These are phyloP conservation scores for Heliconius melpomene DNA, from an alignment of 1,140 invertebrate species.

Conservation along the genomic window DNA sequence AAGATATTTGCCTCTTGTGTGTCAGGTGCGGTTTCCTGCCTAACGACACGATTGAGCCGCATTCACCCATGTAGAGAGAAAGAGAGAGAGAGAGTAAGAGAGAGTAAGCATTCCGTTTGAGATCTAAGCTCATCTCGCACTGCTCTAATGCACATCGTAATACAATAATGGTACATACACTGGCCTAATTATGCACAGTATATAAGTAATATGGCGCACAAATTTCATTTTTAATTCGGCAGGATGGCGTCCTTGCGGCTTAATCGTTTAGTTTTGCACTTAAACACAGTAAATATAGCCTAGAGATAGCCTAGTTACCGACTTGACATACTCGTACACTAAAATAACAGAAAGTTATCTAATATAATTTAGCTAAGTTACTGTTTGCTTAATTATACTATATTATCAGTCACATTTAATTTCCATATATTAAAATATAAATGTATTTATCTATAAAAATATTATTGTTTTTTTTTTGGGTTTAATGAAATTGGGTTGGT, in stretches of 20 bases:
- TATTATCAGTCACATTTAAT: background rate
- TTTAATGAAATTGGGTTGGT: no score
- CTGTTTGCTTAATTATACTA: background rate
- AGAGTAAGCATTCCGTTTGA: constrained; percentile 69
- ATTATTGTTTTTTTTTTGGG: background rate
- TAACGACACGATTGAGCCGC: constrained; percentile 77
- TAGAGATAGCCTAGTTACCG: background rate
- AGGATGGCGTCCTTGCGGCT: constrained; percentile 40
- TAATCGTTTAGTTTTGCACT: constrained; percentile 44
- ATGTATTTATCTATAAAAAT: background rate
- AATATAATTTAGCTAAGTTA: background rate
- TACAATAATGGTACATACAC: constrained; percentile 38
- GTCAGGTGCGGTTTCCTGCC: constrained; percentile 79
- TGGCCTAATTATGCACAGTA: constrained; percentile 23
- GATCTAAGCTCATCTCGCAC: constrained; percentile 42
- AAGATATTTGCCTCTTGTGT: constrained; percentile 46
- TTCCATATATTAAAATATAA: background rate
- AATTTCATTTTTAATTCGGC: background rate
- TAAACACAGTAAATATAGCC: background rate
- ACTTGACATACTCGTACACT: background rate
- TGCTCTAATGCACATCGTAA: constrained; percentile 34
- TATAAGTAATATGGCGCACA: constrained; percentile 17
- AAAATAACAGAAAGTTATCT: background rate
- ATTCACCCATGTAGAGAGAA: constrained; percentile 66
- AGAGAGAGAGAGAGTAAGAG: constrained; percentile 22